Evolutionary conservation across 2,797 vertebrate genomes (phyloP).

Genomic region (Eutrigla gurnardus): DNA sequence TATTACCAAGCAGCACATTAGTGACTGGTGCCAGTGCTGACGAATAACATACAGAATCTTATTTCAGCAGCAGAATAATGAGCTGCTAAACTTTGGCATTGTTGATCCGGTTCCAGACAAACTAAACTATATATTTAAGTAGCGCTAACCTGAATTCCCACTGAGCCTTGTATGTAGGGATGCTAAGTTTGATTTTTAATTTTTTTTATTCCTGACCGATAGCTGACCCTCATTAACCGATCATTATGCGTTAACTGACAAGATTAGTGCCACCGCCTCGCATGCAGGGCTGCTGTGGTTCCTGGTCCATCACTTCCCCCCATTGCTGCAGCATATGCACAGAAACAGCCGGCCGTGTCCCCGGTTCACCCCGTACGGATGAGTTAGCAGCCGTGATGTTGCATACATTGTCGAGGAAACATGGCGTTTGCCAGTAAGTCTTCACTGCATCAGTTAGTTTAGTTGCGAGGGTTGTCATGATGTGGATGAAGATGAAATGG

Average conservation of each 20-base stretch:
- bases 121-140: neutral
- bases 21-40: slow-evolving; percentile 23
- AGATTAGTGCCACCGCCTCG: too few species aligned
- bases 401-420: neutral
- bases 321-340: neutral
- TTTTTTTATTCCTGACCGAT: too few species aligned
- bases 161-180: too few species aligned
- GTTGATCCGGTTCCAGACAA: slow-evolving; percentile 17
- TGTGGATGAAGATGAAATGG: neutral
- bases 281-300: too few species aligned
- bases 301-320: too few species aligned
- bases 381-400: neutral
- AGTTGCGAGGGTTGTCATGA: neutral
- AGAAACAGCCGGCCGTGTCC: neutral
- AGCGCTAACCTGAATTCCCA: neutral
- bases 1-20: slow-evolving; percentile 5
- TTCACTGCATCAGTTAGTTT: neutral
- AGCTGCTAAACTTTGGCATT: slow-evolving; percentile 28
- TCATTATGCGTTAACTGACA: too few species aligned
- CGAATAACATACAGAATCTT: slow-evolving; percentile 21
- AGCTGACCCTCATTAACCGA: too few species aligned
- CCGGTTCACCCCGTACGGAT: neutral
- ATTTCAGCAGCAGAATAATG: slow-evolving; percentile 45
- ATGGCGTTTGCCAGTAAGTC: neutral
- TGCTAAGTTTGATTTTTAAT: too few species aligned